Conservation (phyloP, 2,113 vertebrate genomes). For the Strix uralensis region DNA sequence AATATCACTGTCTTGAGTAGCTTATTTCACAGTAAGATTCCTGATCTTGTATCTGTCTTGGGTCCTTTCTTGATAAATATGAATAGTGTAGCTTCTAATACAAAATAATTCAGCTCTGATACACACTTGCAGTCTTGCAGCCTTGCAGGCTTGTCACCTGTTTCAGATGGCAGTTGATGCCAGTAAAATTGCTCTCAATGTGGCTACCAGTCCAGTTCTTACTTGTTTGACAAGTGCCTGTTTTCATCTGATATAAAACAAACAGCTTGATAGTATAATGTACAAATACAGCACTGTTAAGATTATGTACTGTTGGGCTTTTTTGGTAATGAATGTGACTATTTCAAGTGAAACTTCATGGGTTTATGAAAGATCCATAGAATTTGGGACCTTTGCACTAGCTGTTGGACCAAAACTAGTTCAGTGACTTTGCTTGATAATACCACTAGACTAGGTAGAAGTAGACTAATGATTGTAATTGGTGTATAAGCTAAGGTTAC, state of each 20-base stretch:
- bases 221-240: background rate
- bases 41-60: background rate
- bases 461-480: background rate
- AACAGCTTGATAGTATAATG: background rate
- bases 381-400: background rate
- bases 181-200: background rate
- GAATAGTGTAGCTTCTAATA: background rate
- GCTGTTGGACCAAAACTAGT: background rate
- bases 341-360: background rate
- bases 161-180: background rate
- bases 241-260: background rate
- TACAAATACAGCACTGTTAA: background rate
- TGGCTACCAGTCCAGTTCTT: background rate
- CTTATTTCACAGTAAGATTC: background rate
- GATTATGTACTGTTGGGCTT: background rate
- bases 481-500: background rate
- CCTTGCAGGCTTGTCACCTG: background rate
- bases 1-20: background rate
- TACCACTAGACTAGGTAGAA: background rate
- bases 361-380: background rate
- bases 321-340: background rate
- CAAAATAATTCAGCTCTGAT: background rate
- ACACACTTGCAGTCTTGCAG: background rate
- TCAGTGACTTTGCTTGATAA: background rate
- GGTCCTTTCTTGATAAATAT: background rate